Percentiles rank a stretch among this genome's conserved stretches.
These are phyloP conservation scores for Ailurus styani DNA, from an alignment of 2,113 vertebrate species.

Conservation along the genomic window DNA sequence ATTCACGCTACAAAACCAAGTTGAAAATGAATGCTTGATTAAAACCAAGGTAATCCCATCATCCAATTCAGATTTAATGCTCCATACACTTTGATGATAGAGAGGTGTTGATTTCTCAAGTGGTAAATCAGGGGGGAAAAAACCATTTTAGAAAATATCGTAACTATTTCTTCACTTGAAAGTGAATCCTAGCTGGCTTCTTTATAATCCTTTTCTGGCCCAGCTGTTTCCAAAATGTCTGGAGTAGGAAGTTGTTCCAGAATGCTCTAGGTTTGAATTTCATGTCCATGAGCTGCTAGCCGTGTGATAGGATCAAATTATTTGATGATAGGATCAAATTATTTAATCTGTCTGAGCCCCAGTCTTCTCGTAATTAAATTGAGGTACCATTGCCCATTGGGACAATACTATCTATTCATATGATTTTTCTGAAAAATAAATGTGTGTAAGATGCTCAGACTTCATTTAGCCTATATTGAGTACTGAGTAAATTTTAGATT, in stretches of 20 bases:
- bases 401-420: not conserved
- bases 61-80: slow-evolving; percentile 81
- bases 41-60: slow-evolving; percentile 83
- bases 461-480: not conserved
- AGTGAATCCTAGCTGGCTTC: slow-evolving; percentile 46
- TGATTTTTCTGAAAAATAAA: not conserved
- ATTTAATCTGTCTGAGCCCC: not conserved
- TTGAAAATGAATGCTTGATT: slow-evolving; percentile 91
- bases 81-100: slow-evolving; percentile 77
- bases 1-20: slow-evolving; percentile 79
- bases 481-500: not conserved
- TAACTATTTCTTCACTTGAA: slow-evolving; percentile 66
- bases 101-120: slow-evolving; percentile 88
- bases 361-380: not conserved
- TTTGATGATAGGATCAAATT: not conserved
- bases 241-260: not conserved
- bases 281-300: not conserved
- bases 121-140: slow-evolving; percentile 72
- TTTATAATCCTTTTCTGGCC: not conserved
- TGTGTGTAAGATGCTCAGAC: not conserved
- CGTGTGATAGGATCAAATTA: not conserved
- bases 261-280: not conserved
- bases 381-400: not conserved
- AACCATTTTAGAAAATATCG: slow-evolving; percentile 48
- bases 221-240: slow-evolving; percentile 29